A percentile compares a stretch with the other conserved stretches of the same genome.
These are phyloP conservation scores for Artibeus jamaicensis DNA, from an alignment of 2,797 vertebrate species.

Conservation along the genomic window DNA sequence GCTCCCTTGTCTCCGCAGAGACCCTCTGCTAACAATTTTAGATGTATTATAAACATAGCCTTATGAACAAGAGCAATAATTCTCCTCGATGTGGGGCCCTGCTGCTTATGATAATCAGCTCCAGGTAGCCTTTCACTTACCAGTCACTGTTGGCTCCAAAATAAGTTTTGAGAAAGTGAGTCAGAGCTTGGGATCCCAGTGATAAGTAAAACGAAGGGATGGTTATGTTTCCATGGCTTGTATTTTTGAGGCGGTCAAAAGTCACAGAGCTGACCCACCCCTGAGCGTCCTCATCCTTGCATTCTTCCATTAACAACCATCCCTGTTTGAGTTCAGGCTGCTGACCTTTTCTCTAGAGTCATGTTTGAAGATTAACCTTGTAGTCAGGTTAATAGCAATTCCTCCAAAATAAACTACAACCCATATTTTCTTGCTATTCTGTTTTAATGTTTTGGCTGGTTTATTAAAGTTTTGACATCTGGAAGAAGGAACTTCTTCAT, in stretches of 20 bases:
- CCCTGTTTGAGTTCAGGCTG: constrained; percentile 37
- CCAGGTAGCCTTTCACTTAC: constrained; percentile 56
- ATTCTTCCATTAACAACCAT: constrained; percentile 48
- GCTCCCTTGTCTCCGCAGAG: constrained; percentile 39
- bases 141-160: constrained; percentile 57
- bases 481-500: neutral
- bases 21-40: constrained; percentile 49
- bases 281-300: neutral
- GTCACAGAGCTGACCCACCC: constrained; percentile 44
- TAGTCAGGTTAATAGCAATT: constrained; percentile 52
- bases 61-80: constrained; percentile 50
- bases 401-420: constrained; percentile 44
- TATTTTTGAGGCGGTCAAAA: constrained; percentile 47
- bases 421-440: constrained; percentile 34
- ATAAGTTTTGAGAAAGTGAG: constrained; percentile 58
- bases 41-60: constrained; percentile 52
- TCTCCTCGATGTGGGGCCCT: neutral
- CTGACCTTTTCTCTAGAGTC: constrained; percentile 51
- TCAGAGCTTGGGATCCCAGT: constrained; percentile 51
- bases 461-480: constrained; percentile 48
- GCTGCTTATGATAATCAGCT: constrained; percentile 47
- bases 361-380: constrained; percentile 64
- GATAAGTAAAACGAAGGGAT: constrained; percentile 50
- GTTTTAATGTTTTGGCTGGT: constrained; percentile 35
- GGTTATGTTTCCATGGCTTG: constrained; percentile 58